Percentiles rank a stretch among this genome's conserved stretches.
phyloP scores from a whole-genome alignment of 1,140 invertebrate species.

The Neocloeon triangulifer region DNA sequence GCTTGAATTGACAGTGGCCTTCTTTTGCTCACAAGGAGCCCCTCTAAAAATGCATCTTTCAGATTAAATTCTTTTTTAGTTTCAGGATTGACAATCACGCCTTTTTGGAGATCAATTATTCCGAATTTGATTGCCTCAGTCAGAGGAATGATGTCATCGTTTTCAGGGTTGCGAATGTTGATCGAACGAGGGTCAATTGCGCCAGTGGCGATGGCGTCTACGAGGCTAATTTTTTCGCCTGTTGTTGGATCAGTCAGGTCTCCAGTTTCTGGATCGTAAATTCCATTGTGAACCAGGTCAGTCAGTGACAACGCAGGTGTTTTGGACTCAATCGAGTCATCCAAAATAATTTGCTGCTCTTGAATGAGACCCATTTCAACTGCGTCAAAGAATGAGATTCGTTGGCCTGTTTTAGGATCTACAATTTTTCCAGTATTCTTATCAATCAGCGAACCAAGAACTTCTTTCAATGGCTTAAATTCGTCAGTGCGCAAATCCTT shows the following conservation, averaged over 20 bases:
- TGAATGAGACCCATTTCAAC: conserved; percentile 47
- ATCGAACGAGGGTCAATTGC: conserved; percentile 52
- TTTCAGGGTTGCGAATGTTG: conserved; percentile 38
- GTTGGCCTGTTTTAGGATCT: conserved; percentile 55
- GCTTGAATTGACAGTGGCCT: conserved; percentile 56
- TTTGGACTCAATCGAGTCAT: conserved; percentile 14
- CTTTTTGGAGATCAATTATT: conserved; percentile 49
- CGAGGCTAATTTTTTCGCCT: conserved; percentile 33
- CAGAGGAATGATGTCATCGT: conserved; percentile 44
- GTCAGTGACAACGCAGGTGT: conserved; percentile 26
- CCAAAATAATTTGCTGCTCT: conserved; percentile 21
- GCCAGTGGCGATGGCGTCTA: conserved; percentile 43
- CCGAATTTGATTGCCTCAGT: conserved; percentile 51
- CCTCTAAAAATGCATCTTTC: conserved; percentile 40
- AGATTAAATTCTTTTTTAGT: conserved; percentile 41
- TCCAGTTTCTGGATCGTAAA: conserved; percentile 34
- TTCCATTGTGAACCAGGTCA: conserved; percentile 36
- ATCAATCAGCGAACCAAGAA: conserved; percentile 50
- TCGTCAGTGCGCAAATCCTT: conserved; percentile 43
- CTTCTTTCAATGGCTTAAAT: conserved; percentile 47
- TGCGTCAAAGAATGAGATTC: conserved; percentile 65
- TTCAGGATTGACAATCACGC: conserved; percentile 41
- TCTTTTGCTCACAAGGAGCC: conserved; percentile 34
- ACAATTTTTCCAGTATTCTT: conserved; percentile 55
- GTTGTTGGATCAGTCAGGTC: conserved; percentile 36